A percentile compares a stretch with the other conserved stretches of the same genome.
These are phyloP conservation scores for Genyomyrus donnyi DNA, from an alignment of 2,113 vertebrate genomes.

Conservation along the genomic window DNA sequence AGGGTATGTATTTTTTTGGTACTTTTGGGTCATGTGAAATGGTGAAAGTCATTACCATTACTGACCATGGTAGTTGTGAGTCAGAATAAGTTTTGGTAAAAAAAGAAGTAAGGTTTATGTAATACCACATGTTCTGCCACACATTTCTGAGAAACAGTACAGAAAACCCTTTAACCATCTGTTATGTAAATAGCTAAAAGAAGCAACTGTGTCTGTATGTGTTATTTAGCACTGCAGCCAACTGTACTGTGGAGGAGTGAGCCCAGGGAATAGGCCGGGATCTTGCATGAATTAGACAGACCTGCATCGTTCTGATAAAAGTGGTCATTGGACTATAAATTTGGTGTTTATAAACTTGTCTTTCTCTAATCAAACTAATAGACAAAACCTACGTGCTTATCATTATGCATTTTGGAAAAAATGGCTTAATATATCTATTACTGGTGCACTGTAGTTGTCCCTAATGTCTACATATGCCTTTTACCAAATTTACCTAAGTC, in stretches of 20 bases:
- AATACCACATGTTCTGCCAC: background rate
- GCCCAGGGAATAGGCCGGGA: background rate
- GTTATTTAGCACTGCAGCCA: background rate
- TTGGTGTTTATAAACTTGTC: background rate
- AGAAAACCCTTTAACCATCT: background rate
- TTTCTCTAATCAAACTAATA: background rate
- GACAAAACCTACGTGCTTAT: background rate
- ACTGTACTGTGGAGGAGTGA: background rate
- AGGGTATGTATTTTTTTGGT: background rate
- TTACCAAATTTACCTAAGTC: background rate
- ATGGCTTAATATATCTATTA: background rate
- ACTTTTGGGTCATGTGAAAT: background rate
- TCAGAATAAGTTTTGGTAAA: background rate
- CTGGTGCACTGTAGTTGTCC: background rate
- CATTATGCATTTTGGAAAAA: background rate
- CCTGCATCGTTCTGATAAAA: background rate
- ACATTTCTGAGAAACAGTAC: background rate
- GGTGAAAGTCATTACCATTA: background rate
- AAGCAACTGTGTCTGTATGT: background rate
- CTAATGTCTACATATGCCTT: background rate
- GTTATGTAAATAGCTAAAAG: slow-evolving; percentile 6
- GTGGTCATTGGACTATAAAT: background rate
- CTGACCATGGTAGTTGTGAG: background rate
- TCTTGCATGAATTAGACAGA: background rate
- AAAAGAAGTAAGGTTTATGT: background rate